Evolutionary conservation across 2,797 vertebrate species (phyloP), one percentile per base, ranked within the genome.

Genomic region (Malurus leucopterus): DNA sequence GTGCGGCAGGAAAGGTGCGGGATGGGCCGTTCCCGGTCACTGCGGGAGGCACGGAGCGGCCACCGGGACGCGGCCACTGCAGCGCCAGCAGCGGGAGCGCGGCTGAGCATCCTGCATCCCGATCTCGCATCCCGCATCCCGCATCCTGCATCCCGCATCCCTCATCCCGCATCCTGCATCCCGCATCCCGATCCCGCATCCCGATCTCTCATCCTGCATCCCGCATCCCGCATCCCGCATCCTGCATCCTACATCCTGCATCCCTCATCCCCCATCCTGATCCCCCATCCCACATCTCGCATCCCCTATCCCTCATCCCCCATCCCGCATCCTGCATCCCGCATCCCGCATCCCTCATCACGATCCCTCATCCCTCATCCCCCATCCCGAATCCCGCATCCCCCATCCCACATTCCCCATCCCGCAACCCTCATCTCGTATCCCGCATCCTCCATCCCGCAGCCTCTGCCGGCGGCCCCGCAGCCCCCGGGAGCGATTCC

Each of bases 31-130:
- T 21, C 6, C 3, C 0, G 10, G 36, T 36, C 69, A 10, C 22
- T 38, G 13, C 2, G 1, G 14, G 29, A 9, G 2, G 15, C 44
- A 20, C 8, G 0, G 68, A 22, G 30, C 2, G 2, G 36, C 49
- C 46, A 3, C 9, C 0, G 22, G 27, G 8, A 44, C 15, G 2
- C 1, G 4, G 43, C 4, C 55, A 10, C 43, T 0, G 0, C 50
- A 13, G 15, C 1, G 1, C 43, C 10, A 3, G 54, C 3, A 2
- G 9, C 1, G 2, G 49, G 41, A 4, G 12, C 0, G 3, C 2
- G 5, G 34, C 68, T 1, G 5, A 78, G 75, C 76, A 63, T 47
- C 59, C 64, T 51, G 11, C 51, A 26, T 18, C 82, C 51, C 22
- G 0, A 26, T 18, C 82, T 46, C 22, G 0, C 10, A 49, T 6